Conservation (phyloP, 2,888 invertebrate species). For the Pheosia gnoma region DNA sequence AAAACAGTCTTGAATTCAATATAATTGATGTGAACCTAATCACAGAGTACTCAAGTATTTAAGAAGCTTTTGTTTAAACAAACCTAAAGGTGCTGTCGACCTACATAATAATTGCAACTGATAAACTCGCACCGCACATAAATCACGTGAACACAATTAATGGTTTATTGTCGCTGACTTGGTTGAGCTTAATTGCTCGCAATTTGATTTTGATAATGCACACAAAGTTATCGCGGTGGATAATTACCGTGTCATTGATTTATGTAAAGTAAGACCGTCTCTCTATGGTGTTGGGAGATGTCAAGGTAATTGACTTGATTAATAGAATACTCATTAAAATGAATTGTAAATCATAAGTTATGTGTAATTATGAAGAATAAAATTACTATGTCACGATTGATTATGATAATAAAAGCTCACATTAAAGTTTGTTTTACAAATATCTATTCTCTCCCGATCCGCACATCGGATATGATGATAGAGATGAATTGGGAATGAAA, state of each 20-base stretch:
- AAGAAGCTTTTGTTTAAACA: conserved; percentile 1
- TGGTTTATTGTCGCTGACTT: conserved; percentile 65
- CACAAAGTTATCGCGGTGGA: conserved; percentile 33
- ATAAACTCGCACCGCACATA: conserved; percentile 40
- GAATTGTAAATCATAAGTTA: not conserved
- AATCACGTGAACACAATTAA: conserved; percentile 72
- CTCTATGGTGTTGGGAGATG: not conserved
- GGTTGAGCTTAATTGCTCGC: conserved; percentile 64
- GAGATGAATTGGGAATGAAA: too few relatives aligned
- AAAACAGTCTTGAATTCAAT: too few relatives aligned
- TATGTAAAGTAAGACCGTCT: conserved; percentile 13
- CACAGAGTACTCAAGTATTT: not conserved
- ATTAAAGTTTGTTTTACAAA: too few relatives aligned
- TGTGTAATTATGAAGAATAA: too few relatives aligned
- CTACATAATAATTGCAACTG: conserved; percentile 18
- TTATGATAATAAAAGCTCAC: too few relatives aligned
- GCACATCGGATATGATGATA: too few relatives aligned
- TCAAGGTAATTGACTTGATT: conserved; percentile 3
- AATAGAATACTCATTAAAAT: not conserved
- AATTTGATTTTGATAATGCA: conserved; percentile 51
- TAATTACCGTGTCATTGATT: conserved; percentile 30
- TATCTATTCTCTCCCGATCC: too few relatives aligned
- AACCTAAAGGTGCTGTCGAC: conserved; percentile 4
- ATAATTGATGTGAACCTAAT: not conserved
- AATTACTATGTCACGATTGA: too few relatives aligned